Evolutionary conservation across 2,797 vertebrate species (phyloP), one percentile per base, ranked within the genome.

Genomic region (Cichlasoma orientale): DNA sequence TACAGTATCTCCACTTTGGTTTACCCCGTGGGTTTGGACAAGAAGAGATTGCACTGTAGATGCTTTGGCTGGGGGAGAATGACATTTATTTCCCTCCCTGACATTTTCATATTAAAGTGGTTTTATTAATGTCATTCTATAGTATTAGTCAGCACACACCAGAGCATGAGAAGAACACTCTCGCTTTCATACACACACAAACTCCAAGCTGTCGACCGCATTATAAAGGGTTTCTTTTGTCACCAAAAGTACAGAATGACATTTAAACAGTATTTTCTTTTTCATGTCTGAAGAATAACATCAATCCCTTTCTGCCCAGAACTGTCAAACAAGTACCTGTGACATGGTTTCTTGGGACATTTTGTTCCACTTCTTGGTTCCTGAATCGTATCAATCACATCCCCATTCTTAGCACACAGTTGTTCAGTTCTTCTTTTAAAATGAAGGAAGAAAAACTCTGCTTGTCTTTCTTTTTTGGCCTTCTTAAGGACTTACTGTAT

Each of bases 361-460:
- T 23, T 7, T 77, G 78, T 86, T 82, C 80, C 78, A 83, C 56
- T 82, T 88, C 55, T 80, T 77, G 41, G 73, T 91, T 90, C 78
- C 89, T 88, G 75, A 56, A 82, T 89, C 88, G 91, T 74, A 91
- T 91, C 91, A 54, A 80, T 88, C 89, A 92, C 77, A 91, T 91
- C 92, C 90, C 33, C 47, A 73, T 91, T 91, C 55, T 78, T 72
- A 72, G 41, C 23, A 27, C 11, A 33, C 33, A 69, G 8, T 57
- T 68, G 78, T 83, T 88, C 80, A 78, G 69, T 80, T 87, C 89
- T 87, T 41, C 58, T 71, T 88, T 78, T 77, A 74, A 80, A 76
- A 83, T 58, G 78, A 74, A 7, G 55, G 80, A 92, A 88, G 77
- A 73, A 76, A 38, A 80, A 80, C 82, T 14, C 23, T 31, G n/a